A percentile compares a stretch with the other conserved stretches of the same genome.
These are phyloP conservation scores for Exaiptasia diaphana DNA, from an alignment of 64 coral and sea anemone species.

Conservation along the genomic window DNA sequence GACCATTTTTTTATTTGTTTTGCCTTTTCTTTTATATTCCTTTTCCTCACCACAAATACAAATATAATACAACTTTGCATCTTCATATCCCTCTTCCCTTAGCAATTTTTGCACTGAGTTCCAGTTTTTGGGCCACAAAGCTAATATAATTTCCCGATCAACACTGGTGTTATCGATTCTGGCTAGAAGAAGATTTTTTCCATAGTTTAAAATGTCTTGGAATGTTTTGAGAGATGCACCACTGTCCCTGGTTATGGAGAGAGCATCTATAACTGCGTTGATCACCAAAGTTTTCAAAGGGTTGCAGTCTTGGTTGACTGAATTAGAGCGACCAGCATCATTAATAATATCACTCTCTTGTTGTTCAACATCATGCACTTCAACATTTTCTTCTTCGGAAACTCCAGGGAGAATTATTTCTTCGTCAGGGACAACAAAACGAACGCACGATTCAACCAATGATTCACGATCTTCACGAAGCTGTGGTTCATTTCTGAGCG, in stretches of 20 bases:
- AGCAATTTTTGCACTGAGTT: constrained; percentile 54
- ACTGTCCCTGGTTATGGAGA: background rate
- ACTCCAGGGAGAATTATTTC: no score
- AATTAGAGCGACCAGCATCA: background rate
- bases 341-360: background rate
- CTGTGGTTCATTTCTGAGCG: background rate
- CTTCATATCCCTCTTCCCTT: constrained; percentile 60
- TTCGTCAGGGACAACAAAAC: background rate
- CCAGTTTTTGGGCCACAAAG: constrained; percentile 73
- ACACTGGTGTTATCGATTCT: constrained; percentile 20
- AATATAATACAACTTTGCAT: constrained; percentile 61
- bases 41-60: constrained; percentile 55
- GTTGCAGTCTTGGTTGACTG: background rate
- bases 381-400: background rate
- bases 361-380: background rate
- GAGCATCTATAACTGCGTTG: background rate
- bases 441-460: background rate
- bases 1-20: constrained; percentile 41
- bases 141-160: constrained; percentile 35
- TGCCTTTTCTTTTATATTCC: constrained; percentile 34
- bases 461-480: background rate
- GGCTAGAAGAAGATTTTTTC: background rate
- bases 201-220: background rate
- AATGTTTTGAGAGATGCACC: background rate
- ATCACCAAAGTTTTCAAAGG: background rate